Base-by-base conservation (phyloP, 2,888 invertebrate genomes). In the Tubulanus polymorphus region DNA sequence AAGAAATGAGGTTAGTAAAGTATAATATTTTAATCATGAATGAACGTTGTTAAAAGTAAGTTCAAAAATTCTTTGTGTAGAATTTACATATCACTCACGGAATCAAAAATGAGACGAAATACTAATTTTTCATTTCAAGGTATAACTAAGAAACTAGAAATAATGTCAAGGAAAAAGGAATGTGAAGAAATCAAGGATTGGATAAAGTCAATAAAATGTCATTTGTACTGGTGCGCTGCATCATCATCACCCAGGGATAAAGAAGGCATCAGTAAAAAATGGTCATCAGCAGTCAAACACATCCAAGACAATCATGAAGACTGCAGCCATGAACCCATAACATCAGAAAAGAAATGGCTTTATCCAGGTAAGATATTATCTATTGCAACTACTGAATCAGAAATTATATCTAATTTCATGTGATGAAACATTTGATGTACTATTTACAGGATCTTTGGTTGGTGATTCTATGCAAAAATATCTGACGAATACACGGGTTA, bases 71-170 rank as follows among this genome's bases (percentile, higher is more conserved):
- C n/a, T n/a, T n/a, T n/a, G n/a, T n/a, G n/a, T n/a, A n/a, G n/a
- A n/a, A n/a, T n/a, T n/a, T n/a, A n/a, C n/a, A n/a, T n/a, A n/a
- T n/a, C n/a, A n/a, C n/a, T n/a, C n/a, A n/a, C n/a, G n/a, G n/a
- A n/a, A n/a, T n/a, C n/a, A n/a, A n/a, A n/a, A n/a, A n/a, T n/a
- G n/a, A n/a, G n/a, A n/a, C n/a, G n/a, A n/a, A n/a, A n/a, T n/a
- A n/a, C n/a, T n/a, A n/a, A n/a, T n/a, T n/a, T n/a, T n/a, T n/a
- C n/a, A n/a, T n/a, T n/a, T n/a, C n/a, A 30, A 57, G 57, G 57
- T 18, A 29, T 60, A 10, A 37, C 50, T 15, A 60, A 60, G 35
- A 60, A 60, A 45, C 46, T 60, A 27, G 55, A 55, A 27, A 26
- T 45, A 27, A 30, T 30, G 10, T 46, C 55, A 10, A 60, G 55